A percentile compares a stretch with the other conserved stretches of the same genome.
These are phyloP conservation scores for Siniperca undulata DNA, from an alignment of 2,797 vertebrate species.

Conservation along the genomic window DNA sequence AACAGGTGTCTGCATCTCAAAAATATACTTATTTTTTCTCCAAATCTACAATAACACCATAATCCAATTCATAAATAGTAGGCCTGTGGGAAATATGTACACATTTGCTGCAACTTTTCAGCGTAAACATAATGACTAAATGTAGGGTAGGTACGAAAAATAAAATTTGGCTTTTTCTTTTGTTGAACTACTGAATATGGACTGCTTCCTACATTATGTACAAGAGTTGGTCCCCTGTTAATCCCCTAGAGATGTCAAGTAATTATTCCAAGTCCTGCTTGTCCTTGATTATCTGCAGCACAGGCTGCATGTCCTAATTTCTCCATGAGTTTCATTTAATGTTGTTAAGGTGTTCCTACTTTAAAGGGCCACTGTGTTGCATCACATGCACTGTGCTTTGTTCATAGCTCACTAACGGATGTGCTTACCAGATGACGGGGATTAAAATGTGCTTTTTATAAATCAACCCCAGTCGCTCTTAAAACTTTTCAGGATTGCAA, in stretches of 20 bases:
- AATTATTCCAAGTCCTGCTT: slow-evolving; percentile 59
- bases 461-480: slow-evolving; percentile 46
- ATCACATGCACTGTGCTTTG: slow-evolving; percentile 28
- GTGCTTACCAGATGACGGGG: slow-evolving; percentile 53
- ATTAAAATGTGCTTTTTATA: slow-evolving; percentile 73
- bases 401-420: slow-evolving; percentile 6
- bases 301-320: slow-evolving; percentile 15
- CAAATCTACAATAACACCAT: slow-evolving; percentile 39
- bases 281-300: slow-evolving; percentile 54
- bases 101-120: slow-evolving; percentile 48
- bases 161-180: slow-evolving; percentile 51
- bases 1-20: slow-evolving; percentile 59
- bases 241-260: slow-evolving; percentile 64
- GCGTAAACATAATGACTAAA: slow-evolving; percentile 73
- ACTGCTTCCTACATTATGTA: slow-evolving; percentile 59
- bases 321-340: slow-evolving; percentile 10
- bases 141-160: slow-evolving; percentile 40
- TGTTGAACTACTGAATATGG: slow-evolving; percentile 18
- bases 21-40: slow-evolving; percentile 60
- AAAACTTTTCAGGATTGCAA: slow-evolving; percentile 67
- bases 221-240: slow-evolving; percentile 62
- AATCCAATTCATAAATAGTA: slow-evolving; percentile 31
- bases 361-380: slow-evolving; percentile 56
- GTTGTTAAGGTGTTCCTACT: slow-evolving; percentile 28
- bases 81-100: slow-evolving; percentile 62